Conservation (phyloP, 2,113 vertebrate genomes). For the Sturnus vulgaris region DNA sequence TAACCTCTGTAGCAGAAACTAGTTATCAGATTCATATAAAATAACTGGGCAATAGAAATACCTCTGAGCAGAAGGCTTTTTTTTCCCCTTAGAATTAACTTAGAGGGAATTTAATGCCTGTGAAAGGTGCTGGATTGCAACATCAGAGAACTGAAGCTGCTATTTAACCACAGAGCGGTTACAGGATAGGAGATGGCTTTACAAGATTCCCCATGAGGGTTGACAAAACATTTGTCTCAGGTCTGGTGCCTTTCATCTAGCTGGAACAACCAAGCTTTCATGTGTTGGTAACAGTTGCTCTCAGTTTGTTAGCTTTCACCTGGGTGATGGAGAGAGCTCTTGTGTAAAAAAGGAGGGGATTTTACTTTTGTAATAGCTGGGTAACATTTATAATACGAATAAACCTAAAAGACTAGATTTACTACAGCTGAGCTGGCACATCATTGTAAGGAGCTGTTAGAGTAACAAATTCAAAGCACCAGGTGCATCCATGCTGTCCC, state of each 20-base stretch:
- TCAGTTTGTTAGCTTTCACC: neutral
- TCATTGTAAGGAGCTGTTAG: neutral
- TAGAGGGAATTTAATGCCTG: conserved; percentile 70
- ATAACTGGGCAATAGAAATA: conserved; percentile 70
- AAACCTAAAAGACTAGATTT: neutral
- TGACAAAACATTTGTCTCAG: neutral
- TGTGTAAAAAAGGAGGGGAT: neutral
- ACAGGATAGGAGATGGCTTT: conserved; percentile 42
- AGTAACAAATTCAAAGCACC: neutral
- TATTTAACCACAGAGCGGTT: conserved; percentile 58
- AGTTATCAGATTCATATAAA: conserved; percentile 71
- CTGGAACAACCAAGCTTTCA: neutral
- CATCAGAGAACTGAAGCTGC: conserved; percentile 60
- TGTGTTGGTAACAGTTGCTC: neutral
- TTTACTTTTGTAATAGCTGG: neutral
- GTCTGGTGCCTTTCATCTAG: neutral
- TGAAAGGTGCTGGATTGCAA: conserved; percentile 62
- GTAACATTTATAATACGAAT: neutral
- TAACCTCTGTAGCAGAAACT: conserved; percentile 73
- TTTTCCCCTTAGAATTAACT: conserved; percentile 69
- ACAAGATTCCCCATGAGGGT: neutral
- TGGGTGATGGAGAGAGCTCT: neutral
- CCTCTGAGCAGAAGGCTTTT: conserved; percentile 64
- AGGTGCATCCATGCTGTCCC: neutral
- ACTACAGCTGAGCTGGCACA: neutral